Evolutionary conservation across 2,797 vertebrate genomes (phyloP).

Genomic region (Holocentrus rufus): DNA sequence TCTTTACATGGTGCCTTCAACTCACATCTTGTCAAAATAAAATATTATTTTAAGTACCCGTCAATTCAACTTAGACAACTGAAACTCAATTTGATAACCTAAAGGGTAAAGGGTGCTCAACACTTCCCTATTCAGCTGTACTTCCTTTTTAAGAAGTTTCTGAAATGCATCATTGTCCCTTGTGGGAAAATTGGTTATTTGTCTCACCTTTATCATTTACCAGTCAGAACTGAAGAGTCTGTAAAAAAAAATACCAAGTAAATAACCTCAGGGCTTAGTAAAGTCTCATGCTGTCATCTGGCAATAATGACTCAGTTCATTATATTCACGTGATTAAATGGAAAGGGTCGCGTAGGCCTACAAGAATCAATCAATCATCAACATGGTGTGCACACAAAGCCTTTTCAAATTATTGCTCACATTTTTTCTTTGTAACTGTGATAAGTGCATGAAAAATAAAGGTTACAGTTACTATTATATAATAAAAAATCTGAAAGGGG

Average conservation of each 20-base stretch:
- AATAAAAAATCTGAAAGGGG: background rate
- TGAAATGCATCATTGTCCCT: background rate
- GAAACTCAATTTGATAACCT: background rate
- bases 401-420: background rate
- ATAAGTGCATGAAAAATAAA: background rate
- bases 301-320: too few species aligned
- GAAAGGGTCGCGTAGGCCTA: background rate
- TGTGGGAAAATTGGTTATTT: background rate
- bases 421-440: conserved; percentile 26
- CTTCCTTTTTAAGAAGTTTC: conserved; percentile 22
- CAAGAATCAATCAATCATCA: background rate
- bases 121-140: background rate
- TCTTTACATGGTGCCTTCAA: background rate
- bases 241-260: background rate
- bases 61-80: background rate
- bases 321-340: background rate
- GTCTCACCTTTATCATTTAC: background rate
- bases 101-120: background rate
- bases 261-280: background rate
- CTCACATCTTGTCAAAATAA: background rate
- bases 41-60: background rate
- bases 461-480: too few species aligned
- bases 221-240: background rate
- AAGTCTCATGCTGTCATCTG: background rate
- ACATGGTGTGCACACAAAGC: background rate